Evolutionary conservation across 2,113 vertebrate species (phyloP).

Genomic region (Henicopernis longicauda): DNA sequence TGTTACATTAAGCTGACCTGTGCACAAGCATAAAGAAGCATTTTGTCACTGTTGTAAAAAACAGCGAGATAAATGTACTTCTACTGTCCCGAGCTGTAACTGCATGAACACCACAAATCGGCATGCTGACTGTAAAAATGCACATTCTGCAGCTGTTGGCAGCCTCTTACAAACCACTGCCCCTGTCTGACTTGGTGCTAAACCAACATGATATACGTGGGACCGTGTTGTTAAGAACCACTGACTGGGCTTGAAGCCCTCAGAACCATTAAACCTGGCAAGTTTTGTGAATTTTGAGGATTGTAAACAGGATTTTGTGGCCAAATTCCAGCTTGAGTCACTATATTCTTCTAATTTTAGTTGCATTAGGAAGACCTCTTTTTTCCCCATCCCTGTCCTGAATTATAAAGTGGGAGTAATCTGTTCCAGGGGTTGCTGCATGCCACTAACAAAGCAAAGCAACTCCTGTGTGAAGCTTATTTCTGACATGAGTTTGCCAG

Average conservation of each 20-base stretch:
- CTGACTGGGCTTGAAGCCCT: not conserved
- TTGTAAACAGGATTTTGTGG: not conserved
- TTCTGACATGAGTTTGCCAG: not conserved
- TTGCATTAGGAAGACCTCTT: not conserved
- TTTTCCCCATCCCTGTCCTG: not conserved
- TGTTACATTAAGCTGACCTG: not conserved
- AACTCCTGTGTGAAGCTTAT: not conserved
- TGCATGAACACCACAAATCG: not conserved
- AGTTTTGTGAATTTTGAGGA: not conserved
- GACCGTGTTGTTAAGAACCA: not conserved
- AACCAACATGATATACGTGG: not conserved
- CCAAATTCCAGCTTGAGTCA: not conserved
- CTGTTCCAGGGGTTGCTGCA: not conserved
- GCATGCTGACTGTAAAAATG: not conserved
- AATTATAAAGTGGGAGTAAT: not conserved
- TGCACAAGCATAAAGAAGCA: not conserved
- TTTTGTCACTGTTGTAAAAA: not conserved
- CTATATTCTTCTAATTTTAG: not conserved
- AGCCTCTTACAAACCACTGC: not conserved
- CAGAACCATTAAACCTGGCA: not conserved
- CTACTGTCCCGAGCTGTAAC: not conserved
- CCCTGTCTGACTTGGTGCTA: not conserved
- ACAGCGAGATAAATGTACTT: not conserved
- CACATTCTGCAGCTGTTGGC: not conserved
- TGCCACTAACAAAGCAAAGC: not conserved